Evolutionary conservation across 30 jellyfish, hydroid and myxozoan species (phyloP).

Genomic region (Hydra vulgaris): DNA sequence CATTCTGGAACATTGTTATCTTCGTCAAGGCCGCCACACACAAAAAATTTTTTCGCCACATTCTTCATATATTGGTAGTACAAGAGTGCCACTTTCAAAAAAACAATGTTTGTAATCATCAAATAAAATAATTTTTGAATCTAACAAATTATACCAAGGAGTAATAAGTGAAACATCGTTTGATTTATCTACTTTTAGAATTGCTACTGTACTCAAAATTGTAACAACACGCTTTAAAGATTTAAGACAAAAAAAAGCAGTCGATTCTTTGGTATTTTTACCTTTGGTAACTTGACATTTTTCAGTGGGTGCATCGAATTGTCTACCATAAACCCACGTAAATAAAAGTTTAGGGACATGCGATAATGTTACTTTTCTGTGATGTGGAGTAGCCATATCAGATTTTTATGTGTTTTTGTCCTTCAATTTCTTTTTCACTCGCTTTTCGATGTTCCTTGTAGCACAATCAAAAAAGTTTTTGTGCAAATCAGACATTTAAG

Average conservation of each 20-base stretch:
- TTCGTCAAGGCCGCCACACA: neutral
- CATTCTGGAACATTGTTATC: neutral
- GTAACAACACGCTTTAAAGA: neutral
- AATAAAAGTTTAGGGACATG: neutral
- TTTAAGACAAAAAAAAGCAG: neutral
- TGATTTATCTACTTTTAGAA: neutral
- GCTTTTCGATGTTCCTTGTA: neutral
- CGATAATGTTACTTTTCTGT: neutral
- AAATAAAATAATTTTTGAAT: neutral
- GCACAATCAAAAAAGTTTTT: neutral
- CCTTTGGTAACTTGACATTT: neutral
- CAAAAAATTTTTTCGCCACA: neutral
- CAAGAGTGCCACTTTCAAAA: neutral
- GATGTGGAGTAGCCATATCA: neutral
- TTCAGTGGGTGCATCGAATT: neutral
- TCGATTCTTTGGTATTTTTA: neutral
- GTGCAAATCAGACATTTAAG: neutral
- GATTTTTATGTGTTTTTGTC: neutral
- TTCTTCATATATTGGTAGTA: neutral
- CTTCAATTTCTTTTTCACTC: neutral
- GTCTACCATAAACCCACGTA: neutral
- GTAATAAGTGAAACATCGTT: neutral
- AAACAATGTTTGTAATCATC: neutral
- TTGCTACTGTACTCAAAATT: neutral
- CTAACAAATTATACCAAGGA: too few relatives aligned